A percentile compares a stretch with the other conserved stretches of the same genome.
These are phyloP conservation scores for Dromococcyx pavoninus DNA, from an alignment of 2,797 vertebrate genomes.

Conservation along the genomic window DNA sequence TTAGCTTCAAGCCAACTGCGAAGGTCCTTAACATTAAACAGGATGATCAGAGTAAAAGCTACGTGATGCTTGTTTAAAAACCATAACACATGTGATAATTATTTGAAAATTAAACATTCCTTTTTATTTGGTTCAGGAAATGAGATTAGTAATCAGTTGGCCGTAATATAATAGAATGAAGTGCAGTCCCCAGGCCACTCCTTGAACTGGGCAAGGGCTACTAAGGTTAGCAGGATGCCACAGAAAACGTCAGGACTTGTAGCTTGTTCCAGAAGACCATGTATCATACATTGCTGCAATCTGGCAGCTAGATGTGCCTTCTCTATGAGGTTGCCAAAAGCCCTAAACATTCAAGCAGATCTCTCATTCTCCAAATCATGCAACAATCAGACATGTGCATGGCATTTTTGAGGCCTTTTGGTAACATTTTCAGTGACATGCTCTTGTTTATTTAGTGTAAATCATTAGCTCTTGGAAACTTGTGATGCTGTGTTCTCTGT, in stretches of 20 bases:
- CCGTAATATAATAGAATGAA: neutral
- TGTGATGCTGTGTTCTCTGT: neutral
- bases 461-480: slow-evolving; percentile 27
- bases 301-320: neutral
- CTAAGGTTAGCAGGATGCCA: neutral
- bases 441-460: slow-evolving; percentile 20
- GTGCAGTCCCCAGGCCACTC: neutral
- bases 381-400: neutral
- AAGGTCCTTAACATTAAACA: neutral
- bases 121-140: slow-evolving; percentile 3
- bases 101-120: neutral
- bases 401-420: neutral
- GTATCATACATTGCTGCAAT: neutral
- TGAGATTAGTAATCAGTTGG: neutral
- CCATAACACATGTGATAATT: neutral
- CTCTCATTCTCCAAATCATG: neutral
- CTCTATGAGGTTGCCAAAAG: neutral
- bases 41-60: neutral
- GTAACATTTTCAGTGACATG: slow-evolving; percentile 17
- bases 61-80: neutral
- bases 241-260: neutral
- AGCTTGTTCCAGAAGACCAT: neutral
- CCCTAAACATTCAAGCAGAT: neutral
- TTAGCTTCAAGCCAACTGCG: neutral
- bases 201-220: neutral